phyloP scores from a whole-genome alignment of 2,797 vertebrate species.

The Denticeps clupeoides region DNA sequence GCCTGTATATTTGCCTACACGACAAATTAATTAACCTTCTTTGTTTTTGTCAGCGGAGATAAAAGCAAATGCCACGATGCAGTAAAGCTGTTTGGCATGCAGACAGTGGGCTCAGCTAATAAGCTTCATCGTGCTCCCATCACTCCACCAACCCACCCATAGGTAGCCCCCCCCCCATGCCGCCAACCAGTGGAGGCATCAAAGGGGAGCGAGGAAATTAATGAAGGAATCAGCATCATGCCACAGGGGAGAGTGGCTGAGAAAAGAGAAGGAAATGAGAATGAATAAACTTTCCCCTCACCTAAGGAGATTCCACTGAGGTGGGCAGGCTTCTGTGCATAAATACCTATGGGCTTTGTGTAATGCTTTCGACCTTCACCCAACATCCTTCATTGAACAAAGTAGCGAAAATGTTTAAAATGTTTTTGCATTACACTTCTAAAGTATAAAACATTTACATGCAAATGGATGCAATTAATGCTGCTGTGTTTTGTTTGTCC shows the following conservation, averaged over 20 bases:
- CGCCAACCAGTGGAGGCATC: constrained; percentile 45
- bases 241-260: constrained; percentile 75
- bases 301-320: constrained; percentile 74
- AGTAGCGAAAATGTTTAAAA: no score
- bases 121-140: constrained; percentile 55
- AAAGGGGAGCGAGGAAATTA: constrained; percentile 86
- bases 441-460: no score
- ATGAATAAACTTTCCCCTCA: constrained; percentile 86
- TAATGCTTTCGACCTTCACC: constrained; percentile 78
- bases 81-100: constrained; percentile 28
- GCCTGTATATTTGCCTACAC: neutral
- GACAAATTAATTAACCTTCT: constrained; percentile 91
- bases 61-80: constrained; percentile 14
- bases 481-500: no score
- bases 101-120: constrained; percentile 53
- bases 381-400: constrained; percentile 24
- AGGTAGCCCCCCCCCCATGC: neutral
- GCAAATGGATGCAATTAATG: no score
- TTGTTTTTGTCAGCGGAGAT: constrained; percentile 63
- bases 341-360: constrained; percentile 58
- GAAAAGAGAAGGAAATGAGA: constrained; percentile 82
- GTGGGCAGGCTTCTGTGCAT: constrained; percentile 42
- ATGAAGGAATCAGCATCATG: constrained; percentile 82
- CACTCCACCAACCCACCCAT: neutral
- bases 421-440: no score